A percentile compares a stretch with the other conserved stretches of the same genome.
phyloP scores from a whole-genome alignment of 2,113 vertebrate species.

The Nematolebias whitei region DNA sequence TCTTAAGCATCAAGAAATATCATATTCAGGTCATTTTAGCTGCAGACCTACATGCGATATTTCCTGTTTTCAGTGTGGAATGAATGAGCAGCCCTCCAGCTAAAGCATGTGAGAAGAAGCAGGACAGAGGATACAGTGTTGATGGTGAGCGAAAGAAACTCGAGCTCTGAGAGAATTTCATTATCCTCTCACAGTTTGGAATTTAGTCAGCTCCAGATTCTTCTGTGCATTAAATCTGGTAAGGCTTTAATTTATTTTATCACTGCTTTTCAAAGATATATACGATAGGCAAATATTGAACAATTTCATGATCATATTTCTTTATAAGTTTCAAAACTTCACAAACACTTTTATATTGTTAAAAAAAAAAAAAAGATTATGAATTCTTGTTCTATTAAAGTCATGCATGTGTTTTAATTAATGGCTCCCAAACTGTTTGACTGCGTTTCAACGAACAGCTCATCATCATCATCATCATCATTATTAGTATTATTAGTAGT shows the following conservation, averaged over 20 bases:
- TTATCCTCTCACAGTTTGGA: constrained; percentile 59
- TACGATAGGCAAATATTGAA: background rate
- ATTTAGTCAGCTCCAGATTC: constrained; percentile 35
- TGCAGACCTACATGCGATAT: constrained; percentile 41
- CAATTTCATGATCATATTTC: background rate
- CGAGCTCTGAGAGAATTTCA: constrained; percentile 51
- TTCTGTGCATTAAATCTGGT: constrained; percentile 37
- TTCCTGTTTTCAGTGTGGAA: constrained; percentile 75
- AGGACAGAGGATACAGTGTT: constrained; percentile 66
- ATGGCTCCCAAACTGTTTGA: background rate
- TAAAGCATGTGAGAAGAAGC: constrained; percentile 67
- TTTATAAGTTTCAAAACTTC: background rate
- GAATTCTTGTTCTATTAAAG: background rate
- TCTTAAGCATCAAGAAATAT: constrained; percentile 57
- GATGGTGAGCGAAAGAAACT: constrained; percentile 40
- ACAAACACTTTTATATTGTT: background rate
- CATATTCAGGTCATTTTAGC: constrained; percentile 67
- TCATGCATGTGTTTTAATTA: background rate
- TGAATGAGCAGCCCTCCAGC: constrained; percentile 67
- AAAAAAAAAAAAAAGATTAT: background rate
- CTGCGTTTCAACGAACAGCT: no score
- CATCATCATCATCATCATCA: no score
- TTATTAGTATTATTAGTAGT: no score
- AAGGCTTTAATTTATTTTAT: constrained; percentile 11
- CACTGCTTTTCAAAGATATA: background rate